These are phyloP conservation scores for Pygmarrhopalites habei DNA, from an alignment of 1,140 invertebrate genomes.

Conservation along the genomic window DNA sequence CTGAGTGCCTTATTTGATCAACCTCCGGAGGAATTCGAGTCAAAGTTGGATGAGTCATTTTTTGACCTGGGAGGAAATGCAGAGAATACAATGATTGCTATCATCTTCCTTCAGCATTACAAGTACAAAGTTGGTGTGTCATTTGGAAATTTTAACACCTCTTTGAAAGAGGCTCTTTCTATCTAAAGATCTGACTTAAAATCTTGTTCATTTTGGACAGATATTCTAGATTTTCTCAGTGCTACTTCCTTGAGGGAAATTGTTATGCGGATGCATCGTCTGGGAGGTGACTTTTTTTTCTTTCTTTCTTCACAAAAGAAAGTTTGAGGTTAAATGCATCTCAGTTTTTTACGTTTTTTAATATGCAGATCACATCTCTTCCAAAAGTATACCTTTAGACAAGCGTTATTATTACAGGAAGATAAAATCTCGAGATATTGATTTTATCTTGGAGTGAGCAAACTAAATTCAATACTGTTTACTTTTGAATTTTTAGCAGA, in stretches of 20 bases:
- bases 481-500: too few relatives aligned
- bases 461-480: too few relatives aligned
- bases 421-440: not conserved
- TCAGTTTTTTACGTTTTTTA: too few relatives aligned
- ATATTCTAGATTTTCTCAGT: not conserved
- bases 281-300: too few relatives aligned
- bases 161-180: too few relatives aligned
- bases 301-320: too few relatives aligned
- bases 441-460: not conserved
- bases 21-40: not conserved
- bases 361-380: too few relatives aligned
- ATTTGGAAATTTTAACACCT: too few relatives aligned
- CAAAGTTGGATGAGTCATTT: not conserved
- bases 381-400: too few relatives aligned
- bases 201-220: too few relatives aligned
- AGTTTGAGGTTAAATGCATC: too few relatives aligned
- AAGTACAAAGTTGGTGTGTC: slow-evolving; percentile 4
- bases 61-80: not conserved
- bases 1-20: not conserved
- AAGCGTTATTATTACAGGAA: not conserved
- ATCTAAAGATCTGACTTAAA: too few relatives aligned
- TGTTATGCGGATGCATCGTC: not conserved
- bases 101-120: not conserved
- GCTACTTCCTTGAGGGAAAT: not conserved
- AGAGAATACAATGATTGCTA: not conserved